Base-by-base conservation (phyloP, 2,113 vertebrate genomes). In the Cairina moschata region DNA sequence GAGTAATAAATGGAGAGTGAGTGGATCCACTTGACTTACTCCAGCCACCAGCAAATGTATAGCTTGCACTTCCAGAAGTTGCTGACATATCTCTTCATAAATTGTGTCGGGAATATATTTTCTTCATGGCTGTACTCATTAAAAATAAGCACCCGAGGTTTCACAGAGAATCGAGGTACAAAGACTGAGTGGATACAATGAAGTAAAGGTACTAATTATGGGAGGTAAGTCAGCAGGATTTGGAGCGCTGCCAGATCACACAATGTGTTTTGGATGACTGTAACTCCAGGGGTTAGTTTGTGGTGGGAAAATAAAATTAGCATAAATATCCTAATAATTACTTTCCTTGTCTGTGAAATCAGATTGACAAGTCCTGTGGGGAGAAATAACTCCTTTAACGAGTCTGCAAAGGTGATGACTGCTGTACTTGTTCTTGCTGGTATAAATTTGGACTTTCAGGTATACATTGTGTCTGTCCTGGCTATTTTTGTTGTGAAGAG, bases 291-390 rank as follows among this genome's bases (percentile, higher is more conserved):
- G 58, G 40, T 85, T 71, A 76, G 69, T 52, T 84, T 86, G 74
- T 38, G 59, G 59, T 69, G 58, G 48, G 68, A 86, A 88, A 90
- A 88, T 52, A 92, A 88, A 97, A 80, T 86, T 77, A 96, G 67
- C 58, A 72, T 84, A 84, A 93, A 81, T 88, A 91, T 66, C 82
- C 75, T 88, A 83, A 91, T 92, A 92, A 92, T 94, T 79, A 81
- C 63, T 85, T 90, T 82, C 75, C 78, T 91, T 91, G 86, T 69
- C 80, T 92, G 59, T 84, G 90, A 73, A 82, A 96, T 93, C 68
- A 71, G 73, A 66, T 62, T 88, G 76, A 71, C 34, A 58, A 62
- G 56, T 78, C 88, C 79, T 72, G 9, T 16, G 55, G 48, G 63
- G 55, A 10, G 14, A 76, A 94, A 54, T 46, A 83, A 78, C 76